These are phyloP conservation scores for Euspilapteryx auroguttella DNA, from an alignment of 2,888 invertebrate species.

Conservation along the genomic window DNA sequence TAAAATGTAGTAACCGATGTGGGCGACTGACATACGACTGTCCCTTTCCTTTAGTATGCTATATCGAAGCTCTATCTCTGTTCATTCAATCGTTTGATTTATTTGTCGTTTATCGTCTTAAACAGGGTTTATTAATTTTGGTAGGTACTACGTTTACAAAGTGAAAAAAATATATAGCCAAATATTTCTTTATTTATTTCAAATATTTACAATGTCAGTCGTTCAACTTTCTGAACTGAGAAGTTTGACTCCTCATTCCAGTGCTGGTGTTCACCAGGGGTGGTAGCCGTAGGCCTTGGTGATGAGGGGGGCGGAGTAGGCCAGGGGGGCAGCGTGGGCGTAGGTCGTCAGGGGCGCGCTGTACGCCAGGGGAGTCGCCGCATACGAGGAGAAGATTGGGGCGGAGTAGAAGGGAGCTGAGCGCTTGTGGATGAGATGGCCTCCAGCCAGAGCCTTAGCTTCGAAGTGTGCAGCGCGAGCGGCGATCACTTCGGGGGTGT, in stretches of 20 bases:
- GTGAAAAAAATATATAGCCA: no score
- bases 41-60: no score
- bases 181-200: conserved; percentile 8
- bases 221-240: conserved; percentile 29
- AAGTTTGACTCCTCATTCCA: conserved; percentile 18
- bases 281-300: conserved; percentile 32
- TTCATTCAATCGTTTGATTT: no score
- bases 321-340: conserved; percentile 13
- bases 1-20: no score
- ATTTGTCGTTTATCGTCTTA: no score
- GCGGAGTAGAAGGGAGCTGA: conserved; percentile 20
- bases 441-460: conserved; percentile 31
- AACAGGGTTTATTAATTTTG: no score
- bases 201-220: conserved; percentile 27
- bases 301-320: conserved; percentile 20
- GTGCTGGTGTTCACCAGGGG: conserved; percentile 32
- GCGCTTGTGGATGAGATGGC: conserved; percentile 39
- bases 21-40: no score
- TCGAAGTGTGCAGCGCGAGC: conserved; percentile 40
- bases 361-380: conserved; percentile 15
- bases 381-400: conserved; percentile 22
- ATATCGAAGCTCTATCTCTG: no score
- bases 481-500: conserved; percentile 39
- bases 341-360: conserved; percentile 10
- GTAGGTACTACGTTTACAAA: no score